These are phyloP conservation scores for Spodoptera litura DNA, from an alignment of 1,140 invertebrate genomes.

Conservation along the genomic window DNA sequence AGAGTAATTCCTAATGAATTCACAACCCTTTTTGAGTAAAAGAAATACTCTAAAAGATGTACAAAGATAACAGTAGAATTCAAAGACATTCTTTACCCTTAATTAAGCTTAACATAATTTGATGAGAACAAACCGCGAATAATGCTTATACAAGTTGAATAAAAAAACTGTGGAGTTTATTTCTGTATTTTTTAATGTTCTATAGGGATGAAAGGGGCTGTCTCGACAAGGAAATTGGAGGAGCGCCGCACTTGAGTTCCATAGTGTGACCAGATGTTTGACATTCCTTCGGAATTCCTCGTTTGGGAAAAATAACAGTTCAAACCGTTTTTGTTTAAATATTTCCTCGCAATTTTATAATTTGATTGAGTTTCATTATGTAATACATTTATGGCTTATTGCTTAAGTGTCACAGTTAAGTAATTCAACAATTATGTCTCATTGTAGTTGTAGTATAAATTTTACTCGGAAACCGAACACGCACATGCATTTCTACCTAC, in stretches of 20 bases:
- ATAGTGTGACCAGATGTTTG: constrained; percentile 32
- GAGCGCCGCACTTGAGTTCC: constrained; percentile 33
- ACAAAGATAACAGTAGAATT: constrained; percentile 34
- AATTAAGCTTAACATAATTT: constrained; percentile 44
- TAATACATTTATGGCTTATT: too few species aligned
- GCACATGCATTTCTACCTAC: too few species aligned
- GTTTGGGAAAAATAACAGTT: too few species aligned
- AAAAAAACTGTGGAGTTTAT: constrained; percentile 33
- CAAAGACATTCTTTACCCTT: constrained; percentile 41
- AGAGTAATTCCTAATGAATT: constrained; percentile 24
- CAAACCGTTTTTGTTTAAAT: too few species aligned
- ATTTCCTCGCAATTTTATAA: too few species aligned
- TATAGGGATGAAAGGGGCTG: constrained; percentile 43
- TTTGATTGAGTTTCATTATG: too few species aligned
- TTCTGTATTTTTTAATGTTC: constrained; percentile 48
- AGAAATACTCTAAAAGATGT: constrained; percentile 4
- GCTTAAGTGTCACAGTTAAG: too few species aligned
- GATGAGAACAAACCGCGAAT: constrained; percentile 43
- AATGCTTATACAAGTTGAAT: constrained; percentile 27
- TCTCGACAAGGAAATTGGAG: constrained; percentile 51
- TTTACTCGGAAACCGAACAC: too few species aligned
- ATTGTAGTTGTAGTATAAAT: too few species aligned
- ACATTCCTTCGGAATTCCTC: neutral
- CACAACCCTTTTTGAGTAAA: constrained; percentile 33
- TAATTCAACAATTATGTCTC: too few species aligned